Evolutionary conservation across 2,888 invertebrate genomes (phyloP), one percentile per base, ranked within the genome.

Genomic region (Synergus japonicus): DNA sequence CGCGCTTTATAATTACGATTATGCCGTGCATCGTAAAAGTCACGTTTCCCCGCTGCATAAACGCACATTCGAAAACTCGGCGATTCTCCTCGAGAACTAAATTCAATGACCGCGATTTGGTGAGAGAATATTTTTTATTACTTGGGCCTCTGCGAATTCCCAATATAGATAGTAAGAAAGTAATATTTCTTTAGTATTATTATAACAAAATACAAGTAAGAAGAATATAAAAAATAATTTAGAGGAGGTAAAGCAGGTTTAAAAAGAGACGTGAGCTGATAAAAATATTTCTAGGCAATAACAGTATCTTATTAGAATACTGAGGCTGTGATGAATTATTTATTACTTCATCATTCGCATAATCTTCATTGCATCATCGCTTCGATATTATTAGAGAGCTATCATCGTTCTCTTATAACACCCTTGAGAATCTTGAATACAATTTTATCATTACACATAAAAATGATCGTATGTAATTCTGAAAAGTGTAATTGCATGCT

Each of bases 1-100:
- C 69, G 82, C 79, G 66, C 83, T 80, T 83, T 82, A 81, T 85
- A 85, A 86, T 84, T 84, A 84, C 84, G 83, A 84, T 86, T 81
- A 84, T 82, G 78, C 82, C 81, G 60, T 76, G 49, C 37, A 58
- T 79, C 82, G 64, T 79, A 81, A 82, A 81, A 81, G 66, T 76
- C 77, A 44, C 44, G 44, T 66, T 18, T 44, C 43, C 18, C 66
- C 66, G 41, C 41, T 41, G 41, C 65, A 65, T 65, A 65, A 65
- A 65, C 65, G 49, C 58, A 60, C n/a, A 10, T 18, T 22, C 4
- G 58, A 60, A 18, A 18, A 60, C 58, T 10, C 12, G 1, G 18
- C 22, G 18, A 60, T 60, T 41, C 37, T 41, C 12, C 37, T 13
- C 4, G 10, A 12, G 12, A 22, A 29, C 64, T 10, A 10, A 66